Base-by-base conservation (phyloP, 1,140 invertebrate species). In the Camponotus vicinus region DNA sequence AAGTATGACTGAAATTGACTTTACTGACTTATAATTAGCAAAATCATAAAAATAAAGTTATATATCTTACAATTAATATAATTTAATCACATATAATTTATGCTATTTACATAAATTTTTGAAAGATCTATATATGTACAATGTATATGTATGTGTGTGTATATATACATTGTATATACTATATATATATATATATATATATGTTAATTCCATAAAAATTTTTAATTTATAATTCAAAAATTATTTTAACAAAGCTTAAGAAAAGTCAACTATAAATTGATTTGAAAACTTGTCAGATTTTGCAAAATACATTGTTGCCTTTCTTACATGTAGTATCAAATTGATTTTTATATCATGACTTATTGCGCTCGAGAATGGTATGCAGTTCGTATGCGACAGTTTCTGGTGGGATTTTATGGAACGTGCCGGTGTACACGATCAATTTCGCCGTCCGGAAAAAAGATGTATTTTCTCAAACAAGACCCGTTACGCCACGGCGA, bases 381-480 rank as follows among this genome's bases (percentile, higher is more conserved):
- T 45, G 27, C 40, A 83, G 57, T 69, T 45, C 55, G 55, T 32
- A 57, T 13, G 21, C 52, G 55, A 82, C 40, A 42, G 69, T 83
- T 83, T 75, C 61, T 83, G n/a, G 52, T 75, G 2, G 42, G 27
- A 83, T 75, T 83, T 83, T 75, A 83, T 83, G 37, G 69, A 83
- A 75, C 40, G 42, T 45, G 55, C 69, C 69, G 27, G 70, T 83
- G 79, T 73, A 73, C 69, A 83, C 55, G 79, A 83, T 83, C 79
- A 75, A 83, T 83, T 83, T 83, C 42, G 40, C 55, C 32, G 69
- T 45, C 55, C 40, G 18, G 40, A 49, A 83, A 83, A 83, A 83
- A 63, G 79, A 83, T 83, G 69, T 83, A 83, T 83, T 83, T 83
- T 75, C 69, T 83, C 55, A 75, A 83, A 83, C 40, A 70, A 83